Base-by-base conservation (phyloP, 2,888 invertebrate genomes). In the Gastrophysa polygoni region DNA sequence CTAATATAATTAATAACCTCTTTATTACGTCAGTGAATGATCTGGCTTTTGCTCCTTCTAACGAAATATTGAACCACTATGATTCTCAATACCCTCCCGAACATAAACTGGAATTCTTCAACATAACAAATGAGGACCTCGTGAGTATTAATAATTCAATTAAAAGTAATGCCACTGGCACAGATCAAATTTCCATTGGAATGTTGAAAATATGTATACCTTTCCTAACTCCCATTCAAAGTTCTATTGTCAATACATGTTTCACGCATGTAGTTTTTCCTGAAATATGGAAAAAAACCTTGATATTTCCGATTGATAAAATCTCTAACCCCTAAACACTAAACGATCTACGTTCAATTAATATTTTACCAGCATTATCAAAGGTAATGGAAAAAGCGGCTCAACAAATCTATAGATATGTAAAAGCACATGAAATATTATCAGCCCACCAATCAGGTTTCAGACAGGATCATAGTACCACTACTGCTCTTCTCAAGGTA, bases 341-440 rank as follows among this genome's bases (percentile, higher is more conserved):
- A 2, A 14, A 46, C 7, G 14, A 16, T 24, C 24, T 24, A 7
- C 3, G 24, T 3, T 5, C 24, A 24, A 24, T 24, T 5, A 24
- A 24, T 24, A 24, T n/a, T 24, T 46, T 46, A 46, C 46, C 14
- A 18, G 16, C 46, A n/a, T 6, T 73, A 0, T 70, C 73, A 0
- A 46, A 46, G 16, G 2, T 16, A 1, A 46, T 46, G 2, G 46
- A 46, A 16, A 46, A 46, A 46, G 2, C 16, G 8, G 16, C 16
- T 16, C 18, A 46, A 16, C 46, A 46, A 46, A 46, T 18, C 2
- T 46, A 46, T 16, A 16, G 8, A 10, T 46, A 14, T 46, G 46
- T 77, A 0, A 68, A 69, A 11, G 3, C 11, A 4, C 55, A 71
- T 2, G 8, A 16, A 17, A 46, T 46, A 17, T 17, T 46, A 17